Conservation (phyloP, 2,888 invertebrate genomes). For the Caenorhabditis panamensis region DNA sequence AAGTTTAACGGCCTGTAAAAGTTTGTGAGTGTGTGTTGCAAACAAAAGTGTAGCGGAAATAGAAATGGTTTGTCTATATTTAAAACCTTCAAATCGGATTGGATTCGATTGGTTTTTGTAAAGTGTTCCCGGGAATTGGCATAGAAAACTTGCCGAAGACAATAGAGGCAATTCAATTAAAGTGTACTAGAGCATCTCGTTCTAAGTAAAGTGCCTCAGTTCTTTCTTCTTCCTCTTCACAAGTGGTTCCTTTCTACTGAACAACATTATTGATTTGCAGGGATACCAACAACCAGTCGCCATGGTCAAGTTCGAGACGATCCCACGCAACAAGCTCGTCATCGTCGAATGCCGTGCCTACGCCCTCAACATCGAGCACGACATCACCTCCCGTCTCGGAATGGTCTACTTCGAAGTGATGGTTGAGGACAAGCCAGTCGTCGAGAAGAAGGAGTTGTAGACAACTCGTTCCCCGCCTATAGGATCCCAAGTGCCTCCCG, state of each 20-base stretch:
- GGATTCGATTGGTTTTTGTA: too few species aligned
- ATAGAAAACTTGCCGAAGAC: too few species aligned
- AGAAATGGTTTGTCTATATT: not conserved
- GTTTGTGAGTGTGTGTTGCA: not conserved
- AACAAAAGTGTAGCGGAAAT: not conserved
- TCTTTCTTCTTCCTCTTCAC: too few species aligned
- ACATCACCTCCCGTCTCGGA: conserved; percentile 86
- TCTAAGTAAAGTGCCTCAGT: too few species aligned
- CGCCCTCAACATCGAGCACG: conserved; percentile 85
- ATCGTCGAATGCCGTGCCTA: conserved; percentile 83
- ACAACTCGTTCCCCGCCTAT: conserved; percentile 2
- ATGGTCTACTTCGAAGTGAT: conserved; percentile 81
- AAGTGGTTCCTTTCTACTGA: too few species aligned
- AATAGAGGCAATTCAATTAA: too few species aligned
- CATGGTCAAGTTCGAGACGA: conserved; percentile 82
- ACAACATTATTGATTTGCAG: conserved; percentile 33
- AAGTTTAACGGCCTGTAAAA: conserved; percentile 44
- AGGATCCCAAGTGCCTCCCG: conserved; percentile 45
- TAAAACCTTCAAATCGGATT: too few species aligned
- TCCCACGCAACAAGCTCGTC: conserved; percentile 82
- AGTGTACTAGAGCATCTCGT: too few species aligned
- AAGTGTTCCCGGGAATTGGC: too few species aligned
- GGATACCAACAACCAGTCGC: conserved; percentile 74
- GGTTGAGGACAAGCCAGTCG: conserved; percentile 64
- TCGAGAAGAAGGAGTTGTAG: conserved; percentile 55